These are phyloP conservation scores for Microcebus murinus DNA, from an alignment of 2,113 vertebrate species.

Conservation along the genomic window DNA sequence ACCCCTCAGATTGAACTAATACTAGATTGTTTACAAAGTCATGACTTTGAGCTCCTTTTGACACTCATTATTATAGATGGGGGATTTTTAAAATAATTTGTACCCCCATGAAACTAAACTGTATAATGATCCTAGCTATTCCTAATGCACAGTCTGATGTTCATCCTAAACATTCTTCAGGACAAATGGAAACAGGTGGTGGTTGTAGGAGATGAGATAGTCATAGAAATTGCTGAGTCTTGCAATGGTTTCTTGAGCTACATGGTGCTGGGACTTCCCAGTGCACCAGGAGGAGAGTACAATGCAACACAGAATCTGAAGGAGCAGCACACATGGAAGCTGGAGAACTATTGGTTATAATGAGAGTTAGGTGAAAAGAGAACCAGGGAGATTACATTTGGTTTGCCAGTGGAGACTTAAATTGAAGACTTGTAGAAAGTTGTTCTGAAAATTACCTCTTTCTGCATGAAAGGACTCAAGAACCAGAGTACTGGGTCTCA, in stretches of 20 bases:
- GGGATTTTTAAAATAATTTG: background rate
- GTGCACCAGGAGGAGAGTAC: background rate
- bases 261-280: background rate
- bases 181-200: background rate
- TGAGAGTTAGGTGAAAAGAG: background rate
- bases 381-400: background rate
- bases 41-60: background rate
- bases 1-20: background rate
- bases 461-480: background rate
- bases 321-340: background rate
- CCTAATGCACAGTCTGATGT: background rate
- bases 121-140: background rate
- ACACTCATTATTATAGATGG: background rate
- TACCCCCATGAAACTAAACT: background rate
- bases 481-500: background rate
- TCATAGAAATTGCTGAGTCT: background rate
- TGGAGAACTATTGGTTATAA: background rate
- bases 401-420: background rate
- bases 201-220: background rate
- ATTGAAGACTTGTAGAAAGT: background rate
- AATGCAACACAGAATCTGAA: background rate
- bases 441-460: background rate
- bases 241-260: background rate
- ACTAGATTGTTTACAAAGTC: background rate
- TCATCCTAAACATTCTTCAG: background rate